phyloP scores from a whole-genome alignment of 1,140 invertebrate species.

The Melanaphis sacchari region DNA sequence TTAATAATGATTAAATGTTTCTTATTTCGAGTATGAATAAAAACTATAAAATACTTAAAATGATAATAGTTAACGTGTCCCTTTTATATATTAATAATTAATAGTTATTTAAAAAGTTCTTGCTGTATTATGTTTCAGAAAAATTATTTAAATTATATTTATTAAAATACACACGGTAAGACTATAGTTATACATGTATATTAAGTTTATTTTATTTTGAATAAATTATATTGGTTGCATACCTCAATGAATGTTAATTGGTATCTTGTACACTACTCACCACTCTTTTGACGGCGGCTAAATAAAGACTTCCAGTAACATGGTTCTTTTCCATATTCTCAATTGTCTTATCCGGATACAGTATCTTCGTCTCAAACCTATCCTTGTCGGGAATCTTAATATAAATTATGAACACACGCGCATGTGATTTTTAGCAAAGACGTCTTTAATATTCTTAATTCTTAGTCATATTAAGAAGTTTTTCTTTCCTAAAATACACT shows the following conservation, averaged over 20 bases:
- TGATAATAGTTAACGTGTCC: not conserved
- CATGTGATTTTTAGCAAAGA: not conserved
- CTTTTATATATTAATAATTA: not conserved
- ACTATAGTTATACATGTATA: not conserved
- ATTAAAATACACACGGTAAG: too few species aligned
- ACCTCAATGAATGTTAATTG: not conserved
- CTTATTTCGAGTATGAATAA: not conserved
- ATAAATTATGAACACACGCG: not conserved
- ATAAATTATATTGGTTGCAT: not conserved
- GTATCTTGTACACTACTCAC: not conserved
- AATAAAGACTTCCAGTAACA: conserved; percentile 47
- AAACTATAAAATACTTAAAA: not conserved
- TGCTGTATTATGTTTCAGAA: too few species aligned
- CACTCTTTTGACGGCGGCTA: conserved; percentile 44
- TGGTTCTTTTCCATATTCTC: conserved; percentile 39
- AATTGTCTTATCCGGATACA: conserved; percentile 38
- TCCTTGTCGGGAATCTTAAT: conserved; percentile 42
- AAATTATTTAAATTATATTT: too few species aligned
- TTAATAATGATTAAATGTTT: not conserved
- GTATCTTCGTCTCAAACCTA: conserved; percentile 45
- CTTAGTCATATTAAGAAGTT: too few species aligned
- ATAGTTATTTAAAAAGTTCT: not conserved
- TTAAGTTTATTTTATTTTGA: not conserved
- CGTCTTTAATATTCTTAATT: too few species aligned
- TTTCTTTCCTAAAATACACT: too few species aligned